These are phyloP conservation scores for Agapornis roseicollis DNA, from an alignment of 2,113 vertebrate genomes.

Conservation along the genomic window DNA sequence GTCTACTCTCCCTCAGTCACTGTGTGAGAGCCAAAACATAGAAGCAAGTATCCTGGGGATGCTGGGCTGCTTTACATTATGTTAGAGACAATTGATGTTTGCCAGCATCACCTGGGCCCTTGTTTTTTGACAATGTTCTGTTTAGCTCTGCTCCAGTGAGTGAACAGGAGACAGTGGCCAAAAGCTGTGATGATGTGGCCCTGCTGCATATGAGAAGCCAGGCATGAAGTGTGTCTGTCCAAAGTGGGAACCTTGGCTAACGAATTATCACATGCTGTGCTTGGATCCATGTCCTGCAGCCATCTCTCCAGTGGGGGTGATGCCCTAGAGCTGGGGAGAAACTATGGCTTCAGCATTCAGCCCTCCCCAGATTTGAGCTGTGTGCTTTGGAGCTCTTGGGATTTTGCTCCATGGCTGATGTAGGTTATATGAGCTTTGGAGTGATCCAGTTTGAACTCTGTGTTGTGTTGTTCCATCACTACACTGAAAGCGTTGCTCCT, in stretches of 20 bases:
- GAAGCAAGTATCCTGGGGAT: neutral
- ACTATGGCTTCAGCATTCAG: neutral
- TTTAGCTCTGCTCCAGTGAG: neutral
- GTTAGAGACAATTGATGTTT: neutral
- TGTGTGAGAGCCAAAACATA: neutral
- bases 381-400: neutral
- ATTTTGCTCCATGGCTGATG: neutral
- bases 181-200: neutral
- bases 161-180: neutral
- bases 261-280: neutral
- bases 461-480: neutral
- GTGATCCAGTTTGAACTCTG: neutral
- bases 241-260: neutral
- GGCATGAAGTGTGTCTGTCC: neutral
- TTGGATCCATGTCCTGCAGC: neutral
- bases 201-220: neutral
- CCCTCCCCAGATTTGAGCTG: neutral
- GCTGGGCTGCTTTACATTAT: neutral
- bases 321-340: neutral
- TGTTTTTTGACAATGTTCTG: neutral
- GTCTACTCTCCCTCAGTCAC: neutral
- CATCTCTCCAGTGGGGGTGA: neutral
- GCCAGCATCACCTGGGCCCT: neutral
- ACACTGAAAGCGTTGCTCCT: neutral
- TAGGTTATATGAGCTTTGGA: neutral